phyloP scores from a whole-genome alignment of 2,888 invertebrate species.

The Drosophila subquinaria region DNA sequence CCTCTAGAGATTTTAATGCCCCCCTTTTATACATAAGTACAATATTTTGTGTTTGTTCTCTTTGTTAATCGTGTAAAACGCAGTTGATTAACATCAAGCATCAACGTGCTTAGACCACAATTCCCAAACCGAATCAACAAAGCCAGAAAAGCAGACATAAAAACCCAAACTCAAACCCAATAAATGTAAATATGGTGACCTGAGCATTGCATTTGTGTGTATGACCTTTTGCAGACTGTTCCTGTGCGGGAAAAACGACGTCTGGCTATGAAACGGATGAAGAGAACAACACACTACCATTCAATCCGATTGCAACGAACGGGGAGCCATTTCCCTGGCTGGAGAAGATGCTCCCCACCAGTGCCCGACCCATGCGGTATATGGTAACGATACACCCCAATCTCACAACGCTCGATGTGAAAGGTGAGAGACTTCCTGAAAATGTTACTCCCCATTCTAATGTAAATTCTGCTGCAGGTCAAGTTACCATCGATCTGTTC shows the following conservation, averaged over 20 bases:
- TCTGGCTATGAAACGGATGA: conserved; percentile 88
- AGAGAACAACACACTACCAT: conserved; percentile 88
- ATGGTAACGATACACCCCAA: conserved; percentile 97
- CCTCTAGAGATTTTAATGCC: conserved; percentile 25
- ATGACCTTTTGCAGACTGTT: conserved; percentile 87
- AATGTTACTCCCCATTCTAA: conserved; percentile 16
- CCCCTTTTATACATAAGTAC: not conserved
- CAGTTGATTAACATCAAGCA: conserved; percentile 73
- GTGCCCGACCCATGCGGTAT: conserved; percentile 93
- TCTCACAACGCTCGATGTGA: conserved; percentile 94
- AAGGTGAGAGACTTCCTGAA: conserved; percentile 88
- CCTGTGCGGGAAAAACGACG: conserved; percentile 89
- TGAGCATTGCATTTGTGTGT: conserved; percentile 52
- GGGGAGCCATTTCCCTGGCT: conserved; percentile 92
- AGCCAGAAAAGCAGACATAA: not conserved
- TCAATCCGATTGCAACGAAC: conserved; percentile 90
- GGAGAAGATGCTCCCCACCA: conserved; percentile 91
- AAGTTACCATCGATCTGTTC: conserved; percentile 94
- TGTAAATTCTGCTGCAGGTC: conserved; percentile 87
- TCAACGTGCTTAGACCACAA: conserved; percentile 69
- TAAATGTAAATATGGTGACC: not conserved
- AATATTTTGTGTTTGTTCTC: conserved; percentile 34
- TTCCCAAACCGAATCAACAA: conserved; percentile 41
- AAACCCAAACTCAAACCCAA: conserved; percentile 14
- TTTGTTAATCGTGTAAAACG: conserved; percentile 74